Evolutionary conservation across 2,113 vertebrate species (phyloP).

Genomic region (Excalfactoria chinensis): DNA sequence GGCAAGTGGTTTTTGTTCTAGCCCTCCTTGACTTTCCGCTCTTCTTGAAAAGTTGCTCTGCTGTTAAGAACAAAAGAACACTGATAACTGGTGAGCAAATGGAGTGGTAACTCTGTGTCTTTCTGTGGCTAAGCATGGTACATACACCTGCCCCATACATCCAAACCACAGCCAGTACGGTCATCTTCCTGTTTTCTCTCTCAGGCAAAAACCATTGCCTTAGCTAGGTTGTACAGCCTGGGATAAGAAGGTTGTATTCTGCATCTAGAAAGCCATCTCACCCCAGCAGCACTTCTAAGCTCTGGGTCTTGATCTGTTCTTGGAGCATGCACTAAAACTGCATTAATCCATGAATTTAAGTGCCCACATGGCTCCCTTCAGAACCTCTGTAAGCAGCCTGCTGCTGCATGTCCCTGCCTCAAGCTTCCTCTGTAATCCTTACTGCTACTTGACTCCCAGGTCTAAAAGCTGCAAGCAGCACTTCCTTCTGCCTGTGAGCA

Average conservation of each 20-base stretch:
- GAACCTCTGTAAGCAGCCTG: not conserved
- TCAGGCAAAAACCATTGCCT: not conserved
- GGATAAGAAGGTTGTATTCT: not conserved
- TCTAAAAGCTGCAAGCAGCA: not conserved
- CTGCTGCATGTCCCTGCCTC: not conserved
- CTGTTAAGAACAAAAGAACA: not conserved
- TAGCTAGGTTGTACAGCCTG: not conserved
- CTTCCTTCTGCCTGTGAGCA: not conserved
- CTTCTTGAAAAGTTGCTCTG: not conserved
- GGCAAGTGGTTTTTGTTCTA: not conserved
- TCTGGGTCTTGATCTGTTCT: not conserved
- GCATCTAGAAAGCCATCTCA: not conserved
- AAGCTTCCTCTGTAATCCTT: not conserved
- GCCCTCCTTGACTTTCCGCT: not conserved
- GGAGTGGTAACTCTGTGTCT: not conserved
- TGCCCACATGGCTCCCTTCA: not conserved
- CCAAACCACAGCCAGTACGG: not conserved
- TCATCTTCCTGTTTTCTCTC: not conserved
- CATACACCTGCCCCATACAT: not conserved
- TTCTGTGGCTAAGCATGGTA: not conserved
- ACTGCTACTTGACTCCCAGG: not conserved
- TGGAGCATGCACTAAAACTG: not conserved
- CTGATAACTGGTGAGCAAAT: not conserved
- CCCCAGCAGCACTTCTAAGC: not conserved
- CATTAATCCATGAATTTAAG: not conserved